A percentile compares a stretch with the other conserved stretches of the same genome.
These are phyloP conservation scores for Emydocephalus ijimae DNA, from an alignment of 2,113 vertebrate species.

Conservation along the genomic window DNA sequence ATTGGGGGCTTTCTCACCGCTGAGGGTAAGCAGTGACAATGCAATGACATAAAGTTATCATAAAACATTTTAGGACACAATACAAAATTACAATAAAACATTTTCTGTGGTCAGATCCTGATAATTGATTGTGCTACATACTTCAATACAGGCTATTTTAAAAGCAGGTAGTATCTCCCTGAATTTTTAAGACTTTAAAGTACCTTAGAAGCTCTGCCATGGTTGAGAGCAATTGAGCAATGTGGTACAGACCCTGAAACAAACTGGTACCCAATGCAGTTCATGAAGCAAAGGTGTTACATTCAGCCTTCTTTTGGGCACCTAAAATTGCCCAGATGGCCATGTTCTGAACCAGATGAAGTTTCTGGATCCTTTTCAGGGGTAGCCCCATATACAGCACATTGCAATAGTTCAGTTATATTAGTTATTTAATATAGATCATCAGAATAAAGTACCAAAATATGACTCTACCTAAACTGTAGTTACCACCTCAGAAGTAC, in stretches of 20 bases:
- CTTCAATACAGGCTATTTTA: neutral
- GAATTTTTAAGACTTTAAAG: neutral
- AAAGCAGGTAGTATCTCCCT: neutral
- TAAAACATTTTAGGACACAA: neutral
- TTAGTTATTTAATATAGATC: neutral
- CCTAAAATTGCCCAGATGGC: neutral
- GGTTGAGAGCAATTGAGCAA: neutral
- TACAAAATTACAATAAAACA: neutral
- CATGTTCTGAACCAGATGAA: neutral
- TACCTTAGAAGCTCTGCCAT: neutral
- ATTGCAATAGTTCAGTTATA: neutral
- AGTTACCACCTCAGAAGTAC: neutral
- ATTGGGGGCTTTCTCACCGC: neutral
- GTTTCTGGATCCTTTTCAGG: neutral
- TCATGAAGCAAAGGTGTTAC: neutral
- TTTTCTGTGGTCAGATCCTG: neutral
- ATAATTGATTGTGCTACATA: neutral
- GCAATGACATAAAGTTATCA: neutral
- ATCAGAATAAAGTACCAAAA: neutral
- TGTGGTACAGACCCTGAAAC: neutral
- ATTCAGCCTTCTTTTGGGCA: neutral
- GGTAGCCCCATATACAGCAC: neutral
- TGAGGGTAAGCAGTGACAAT: neutral
- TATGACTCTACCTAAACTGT: neutral
- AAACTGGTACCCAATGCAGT: neutral